phyloP scores from a whole-genome alignment of 2,113 vertebrate species.

The Axis porcinus region DNA sequence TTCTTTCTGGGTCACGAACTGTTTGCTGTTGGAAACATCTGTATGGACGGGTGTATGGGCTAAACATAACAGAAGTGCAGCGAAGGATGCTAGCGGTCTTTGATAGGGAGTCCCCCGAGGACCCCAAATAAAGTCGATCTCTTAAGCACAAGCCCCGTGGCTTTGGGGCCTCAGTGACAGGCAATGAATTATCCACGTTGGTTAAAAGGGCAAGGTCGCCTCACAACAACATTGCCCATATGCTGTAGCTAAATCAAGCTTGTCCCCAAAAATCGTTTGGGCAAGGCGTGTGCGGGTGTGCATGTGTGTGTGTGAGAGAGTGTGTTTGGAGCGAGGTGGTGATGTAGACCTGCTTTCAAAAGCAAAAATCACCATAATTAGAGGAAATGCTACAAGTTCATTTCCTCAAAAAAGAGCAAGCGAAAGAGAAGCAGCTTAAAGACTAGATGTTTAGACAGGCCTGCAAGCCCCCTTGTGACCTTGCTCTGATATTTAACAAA shows the following conservation, averaged over 20 bases:
- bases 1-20: constrained; percentile 73
- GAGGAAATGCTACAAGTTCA: constrained; percentile 82
- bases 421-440: constrained; percentile 78
- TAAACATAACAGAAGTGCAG: constrained; percentile 54
- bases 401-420: constrained; percentile 73
- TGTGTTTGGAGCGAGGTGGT: background rate
- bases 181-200: constrained; percentile 60
- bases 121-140: constrained; percentile 55
- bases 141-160: constrained; percentile 32
- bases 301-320: background rate
- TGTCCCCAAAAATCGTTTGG: constrained; percentile 12
- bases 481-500: constrained; percentile 99
- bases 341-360: constrained; percentile 75
- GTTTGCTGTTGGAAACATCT: constrained; percentile 70
- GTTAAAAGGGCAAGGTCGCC: constrained; percentile 60
- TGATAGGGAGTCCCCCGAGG: constrained; percentile 44
- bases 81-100: background rate
- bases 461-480: constrained; percentile 91
- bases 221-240: constrained; percentile 49
- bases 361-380: constrained; percentile 83
- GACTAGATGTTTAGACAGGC: constrained; percentile 93
- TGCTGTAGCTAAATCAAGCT: constrained; percentile 43
- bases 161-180: constrained; percentile 33
- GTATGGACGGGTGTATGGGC: background rate
- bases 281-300: background rate